These are phyloP conservation scores for Drosophila meridionalis DNA, from an alignment of 2,888 invertebrate genomes.

Conservation along the genomic window DNA sequence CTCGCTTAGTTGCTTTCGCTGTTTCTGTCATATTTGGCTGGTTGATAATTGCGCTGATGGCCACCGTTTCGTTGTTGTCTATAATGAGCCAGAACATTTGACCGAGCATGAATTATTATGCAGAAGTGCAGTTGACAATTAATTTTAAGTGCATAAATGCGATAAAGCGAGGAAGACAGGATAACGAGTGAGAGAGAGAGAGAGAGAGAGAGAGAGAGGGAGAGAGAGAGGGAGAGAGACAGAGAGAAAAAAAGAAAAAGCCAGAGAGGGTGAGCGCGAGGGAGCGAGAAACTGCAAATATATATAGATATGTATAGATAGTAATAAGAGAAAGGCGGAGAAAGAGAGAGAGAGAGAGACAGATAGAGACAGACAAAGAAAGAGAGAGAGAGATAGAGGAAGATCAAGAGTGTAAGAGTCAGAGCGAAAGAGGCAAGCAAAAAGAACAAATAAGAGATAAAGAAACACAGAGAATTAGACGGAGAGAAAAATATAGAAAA, in stretches of 20 bases:
- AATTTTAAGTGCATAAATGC: conserved; percentile 26
- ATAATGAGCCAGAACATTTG: conserved; percentile 56
- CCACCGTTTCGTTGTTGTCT: conserved; percentile 24
- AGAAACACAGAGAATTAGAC: not conserved
- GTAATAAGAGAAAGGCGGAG: too few relatives aligned
- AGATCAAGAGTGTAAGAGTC: not conserved
- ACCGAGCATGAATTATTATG: conserved; percentile 60
- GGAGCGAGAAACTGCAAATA: too few relatives aligned
- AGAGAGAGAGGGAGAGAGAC: too few relatives aligned
- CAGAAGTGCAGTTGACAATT: conserved; percentile 50
- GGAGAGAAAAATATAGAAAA: not conserved
- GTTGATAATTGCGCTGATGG: conserved; percentile 55
- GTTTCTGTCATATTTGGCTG: conserved; percentile 54
- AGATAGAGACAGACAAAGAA: not conserved
- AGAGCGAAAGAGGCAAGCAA: not conserved
- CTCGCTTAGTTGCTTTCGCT: conserved; percentile 18
- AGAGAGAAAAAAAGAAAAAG: not conserved
- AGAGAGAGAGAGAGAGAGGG: not conserved
- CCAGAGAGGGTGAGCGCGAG: too few relatives aligned
- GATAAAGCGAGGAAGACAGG: not conserved
- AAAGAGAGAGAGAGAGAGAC: not conserved
- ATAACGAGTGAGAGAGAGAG: too few relatives aligned
- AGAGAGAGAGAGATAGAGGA: not conserved
- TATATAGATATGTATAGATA: too few relatives aligned
- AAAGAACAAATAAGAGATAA: not conserved